phyloP scores from a whole-genome alignment of 2,888 invertebrate genomes.

The Rhagium mordax region DNA sequence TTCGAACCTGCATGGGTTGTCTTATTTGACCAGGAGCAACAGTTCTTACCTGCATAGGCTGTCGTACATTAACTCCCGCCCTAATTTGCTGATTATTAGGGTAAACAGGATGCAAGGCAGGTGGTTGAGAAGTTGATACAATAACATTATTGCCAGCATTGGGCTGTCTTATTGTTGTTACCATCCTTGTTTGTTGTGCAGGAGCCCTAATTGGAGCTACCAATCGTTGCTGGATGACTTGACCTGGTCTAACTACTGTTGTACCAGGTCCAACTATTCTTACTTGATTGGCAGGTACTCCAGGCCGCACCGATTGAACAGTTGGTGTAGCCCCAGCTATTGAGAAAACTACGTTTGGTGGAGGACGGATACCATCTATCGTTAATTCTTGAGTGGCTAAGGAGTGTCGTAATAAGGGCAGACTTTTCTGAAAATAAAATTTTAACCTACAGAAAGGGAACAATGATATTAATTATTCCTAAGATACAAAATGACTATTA shows the following conservation, averaged over 20 bases:
- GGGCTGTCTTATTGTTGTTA: constrained; percentile 66
- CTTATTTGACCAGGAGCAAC: constrained; percentile 52
- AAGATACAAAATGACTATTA: neutral
- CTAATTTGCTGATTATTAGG: constrained; percentile 52
- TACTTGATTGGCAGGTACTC: constrained; percentile 71
- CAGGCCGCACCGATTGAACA: constrained; percentile 60
- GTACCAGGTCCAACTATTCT: constrained; percentile 75
- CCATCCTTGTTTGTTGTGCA: constrained; percentile 65
- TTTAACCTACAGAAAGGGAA: constrained; percentile 42
- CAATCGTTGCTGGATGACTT: constrained; percentile 73
- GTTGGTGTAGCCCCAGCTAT: constrained; percentile 70
- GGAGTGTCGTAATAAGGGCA: constrained; percentile 93
- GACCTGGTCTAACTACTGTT: constrained; percentile 71
- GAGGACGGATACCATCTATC: constrained; percentile 96
- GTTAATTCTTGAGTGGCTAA: constrained; percentile 90
- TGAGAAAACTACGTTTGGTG: constrained; percentile 80
- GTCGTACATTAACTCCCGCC: constrained; percentile 44
- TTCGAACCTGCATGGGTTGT: constrained; percentile 47
- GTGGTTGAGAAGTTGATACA: constrained; percentile 68
- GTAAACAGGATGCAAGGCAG: constrained; percentile 69
- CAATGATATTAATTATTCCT: neutral
- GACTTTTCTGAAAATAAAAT: constrained; percentile 84
- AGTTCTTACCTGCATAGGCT: constrained; percentile 60
- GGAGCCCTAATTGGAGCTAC: constrained; percentile 70
- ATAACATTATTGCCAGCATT: constrained; percentile 62